phyloP scores from a whole-genome alignment of 2,888 invertebrate genomes.

The Ophion ventricosus region DNA sequence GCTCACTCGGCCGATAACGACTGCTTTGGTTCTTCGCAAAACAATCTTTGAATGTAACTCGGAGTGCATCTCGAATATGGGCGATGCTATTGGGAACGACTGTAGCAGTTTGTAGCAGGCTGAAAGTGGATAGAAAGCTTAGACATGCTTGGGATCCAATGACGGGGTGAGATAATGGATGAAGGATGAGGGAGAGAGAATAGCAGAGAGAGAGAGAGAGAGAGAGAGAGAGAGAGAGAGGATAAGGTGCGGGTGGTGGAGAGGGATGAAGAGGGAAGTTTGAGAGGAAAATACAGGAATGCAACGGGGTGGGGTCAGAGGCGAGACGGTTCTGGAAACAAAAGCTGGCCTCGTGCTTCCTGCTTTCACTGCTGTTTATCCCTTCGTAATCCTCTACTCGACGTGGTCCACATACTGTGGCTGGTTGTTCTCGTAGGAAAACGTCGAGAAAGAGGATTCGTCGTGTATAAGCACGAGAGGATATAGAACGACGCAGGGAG shows the following conservation, averaged over 20 bases:
- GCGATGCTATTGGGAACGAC: not conserved
- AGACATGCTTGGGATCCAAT: not conserved
- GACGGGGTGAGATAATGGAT: too few species aligned
- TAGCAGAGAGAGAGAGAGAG: not conserved
- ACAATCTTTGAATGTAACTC: not conserved
- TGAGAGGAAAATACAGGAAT: slow-evolving; percentile 6
- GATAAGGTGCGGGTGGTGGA: not conserved
- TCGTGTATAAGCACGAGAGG: slow-evolving; percentile 35
- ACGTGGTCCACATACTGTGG: slow-evolving; percentile 33
- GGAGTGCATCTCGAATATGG: not conserved
- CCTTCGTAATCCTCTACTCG: slow-evolving; percentile 51
- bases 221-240: not conserved
- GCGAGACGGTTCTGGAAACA: slow-evolving; percentile 28
- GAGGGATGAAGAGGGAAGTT: not conserved
- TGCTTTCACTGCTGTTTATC: slow-evolving; percentile 38
- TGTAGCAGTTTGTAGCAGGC: not conserved
- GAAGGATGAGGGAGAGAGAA: not conserved
- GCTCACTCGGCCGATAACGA: too few species aligned
- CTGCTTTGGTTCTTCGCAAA: not conserved
- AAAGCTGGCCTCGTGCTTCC: slow-evolving; percentile 22
- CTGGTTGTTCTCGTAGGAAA: slow-evolving; percentile 42
- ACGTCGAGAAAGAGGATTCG: slow-evolving; percentile 57
- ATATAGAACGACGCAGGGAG: slow-evolving; percentile 13
- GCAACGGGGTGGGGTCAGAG: slow-evolving; percentile 1
- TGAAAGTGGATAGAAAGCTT: not conserved